Conservation (phyloP, 35 echinoderm and acorn worm genomes). For the Apostichopus japonicus region DNA sequence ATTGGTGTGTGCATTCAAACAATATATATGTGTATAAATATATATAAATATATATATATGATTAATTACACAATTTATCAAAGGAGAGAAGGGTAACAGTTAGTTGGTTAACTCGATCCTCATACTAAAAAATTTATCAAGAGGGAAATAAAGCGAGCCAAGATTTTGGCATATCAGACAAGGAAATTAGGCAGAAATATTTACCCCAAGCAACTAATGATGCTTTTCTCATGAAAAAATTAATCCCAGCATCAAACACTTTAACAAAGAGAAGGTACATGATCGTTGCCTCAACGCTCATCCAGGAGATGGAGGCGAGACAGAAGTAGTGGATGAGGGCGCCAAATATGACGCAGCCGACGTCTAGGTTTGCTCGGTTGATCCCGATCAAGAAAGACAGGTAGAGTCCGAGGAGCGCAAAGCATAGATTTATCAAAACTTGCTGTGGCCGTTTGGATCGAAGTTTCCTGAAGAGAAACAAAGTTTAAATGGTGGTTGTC, state of each 20-base stretch:
- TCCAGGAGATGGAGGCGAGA: slow-evolving; percentile 20
- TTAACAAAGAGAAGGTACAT: slow-evolving; percentile 52
- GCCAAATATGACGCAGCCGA: slow-evolving; percentile 65
- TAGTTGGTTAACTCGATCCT: too few relatives aligned
- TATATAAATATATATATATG: too few relatives aligned
- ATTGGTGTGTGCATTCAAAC: too few relatives aligned
- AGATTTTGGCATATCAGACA: too few relatives aligned
- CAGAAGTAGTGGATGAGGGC: slow-evolving; percentile 65
- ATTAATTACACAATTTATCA: too few relatives aligned
- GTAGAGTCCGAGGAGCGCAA: slow-evolving; percentile 70
- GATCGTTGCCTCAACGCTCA: slow-evolving; percentile 38
- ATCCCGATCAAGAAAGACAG: slow-evolving; percentile 67
- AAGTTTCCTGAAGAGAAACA: slow-evolving; percentile 59
- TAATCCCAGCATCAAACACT: slow-evolving; percentile 23
- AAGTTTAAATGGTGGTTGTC: neutral
- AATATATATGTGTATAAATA: too few relatives aligned
- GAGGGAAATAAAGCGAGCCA: too few relatives aligned
- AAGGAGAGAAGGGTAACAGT: too few relatives aligned
- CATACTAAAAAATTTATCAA: too few relatives aligned
- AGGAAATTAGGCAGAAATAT: neutral
- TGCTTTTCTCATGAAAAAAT: slow-evolving; percentile 20
- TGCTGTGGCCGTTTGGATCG: slow-evolving; percentile 58
- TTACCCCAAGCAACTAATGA: slow-evolving; percentile 37
- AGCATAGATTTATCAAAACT: slow-evolving; percentile 65
- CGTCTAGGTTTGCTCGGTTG: neutral